Base-by-base conservation (phyloP, 2,113 vertebrate species). In the Romanogobio albipinnatus region DNA sequence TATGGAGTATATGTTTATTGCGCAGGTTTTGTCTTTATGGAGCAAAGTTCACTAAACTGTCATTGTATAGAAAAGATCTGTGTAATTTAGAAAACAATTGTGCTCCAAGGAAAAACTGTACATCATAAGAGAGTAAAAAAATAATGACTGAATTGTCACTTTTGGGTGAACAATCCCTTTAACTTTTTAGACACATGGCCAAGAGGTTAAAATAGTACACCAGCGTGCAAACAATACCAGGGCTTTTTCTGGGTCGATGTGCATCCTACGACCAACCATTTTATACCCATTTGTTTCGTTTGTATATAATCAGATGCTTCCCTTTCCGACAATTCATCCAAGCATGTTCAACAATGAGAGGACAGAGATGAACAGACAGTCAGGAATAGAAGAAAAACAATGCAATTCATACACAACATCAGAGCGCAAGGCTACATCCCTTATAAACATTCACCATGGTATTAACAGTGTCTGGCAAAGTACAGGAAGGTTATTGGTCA, bases 261-360 rank as follows among this genome's bases (percentile, higher is more conserved):
- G 77, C 64, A 51, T 87, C 81, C 82, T 56, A 64, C 70, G 3
- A 79, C 62, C 58, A 39, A 66, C 77, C 64, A 56, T 73, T 81
- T 78, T 71, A 62, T 74, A 71, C 53, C 74, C 66, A 19, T 70
- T 77, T 74, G 84, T 85, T 85, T 83, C 53, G 83, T 61, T 85
- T 29, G 79, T 64, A 14, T 51, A 85, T 71, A 87, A 78, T 78
- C 84, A 26, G 62, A 58, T 49, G 36, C 80, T 87, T 87, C 86
- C 86, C 47, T 70, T 85, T 85, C 83, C 74, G 51, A 81, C 64
- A 53, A 78, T 76, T 81, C 49, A 62, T 24, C 19, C 33, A 15
- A 39, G 33, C 74, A 36, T 14, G 15, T 26, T 76, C 33, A 86
- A 78, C 74, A 87, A 56, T 74, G 56, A 84, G 76, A 66, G 59